These are phyloP conservation scores for Nephrotoma guestfalica DNA, from an alignment of 2,888 invertebrate species.

Conservation along the genomic window DNA sequence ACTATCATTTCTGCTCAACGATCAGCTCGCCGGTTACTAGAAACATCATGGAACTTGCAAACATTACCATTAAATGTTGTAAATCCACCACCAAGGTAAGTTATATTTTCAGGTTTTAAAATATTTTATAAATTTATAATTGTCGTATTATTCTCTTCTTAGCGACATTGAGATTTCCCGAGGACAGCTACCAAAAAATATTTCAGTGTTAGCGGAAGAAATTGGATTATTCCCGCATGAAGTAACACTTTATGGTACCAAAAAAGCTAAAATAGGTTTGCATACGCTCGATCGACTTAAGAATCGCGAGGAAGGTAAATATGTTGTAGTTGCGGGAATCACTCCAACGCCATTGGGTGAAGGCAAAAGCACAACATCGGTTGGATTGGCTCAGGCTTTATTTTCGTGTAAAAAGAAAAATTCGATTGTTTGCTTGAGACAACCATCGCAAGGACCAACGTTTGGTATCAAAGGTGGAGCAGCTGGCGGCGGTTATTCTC, in stretches of 20 bases:
- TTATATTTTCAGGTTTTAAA: neutral
- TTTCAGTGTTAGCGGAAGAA: constrained; percentile 61
- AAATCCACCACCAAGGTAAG: constrained; percentile 72
- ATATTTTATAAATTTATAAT: neutral
- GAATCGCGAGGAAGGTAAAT: constrained; percentile 63
- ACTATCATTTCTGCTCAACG: constrained; percentile 72
- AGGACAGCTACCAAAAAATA: constrained; percentile 74
- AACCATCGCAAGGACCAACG: constrained; percentile 97
- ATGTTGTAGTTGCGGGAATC: constrained; percentile 90
- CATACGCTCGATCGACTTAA: constrained; percentile 61
- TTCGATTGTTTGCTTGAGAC: constrained; percentile 85
- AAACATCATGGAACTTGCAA: constrained; percentile 53
- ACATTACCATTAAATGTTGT: constrained; percentile 47
- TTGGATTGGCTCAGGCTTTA: constrained; percentile 88
- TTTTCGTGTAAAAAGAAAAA: constrained; percentile 71
- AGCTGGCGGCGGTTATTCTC: constrained; percentile 95
- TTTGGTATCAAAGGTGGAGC: constrained; percentile 98
- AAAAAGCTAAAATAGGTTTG: constrained; percentile 87
- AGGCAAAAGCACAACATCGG: constrained; percentile 91
- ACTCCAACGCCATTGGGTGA: constrained; percentile 99
- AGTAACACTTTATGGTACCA: constrained; percentile 79
- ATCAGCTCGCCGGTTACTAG: constrained; percentile 37
- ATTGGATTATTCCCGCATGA: constrained; percentile 70
- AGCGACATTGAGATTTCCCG: constrained; percentile 87
- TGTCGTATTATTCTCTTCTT: neutral